Conservation (phyloP, 2,888 invertebrate species). For the Argyresthia goedartella region DNA sequence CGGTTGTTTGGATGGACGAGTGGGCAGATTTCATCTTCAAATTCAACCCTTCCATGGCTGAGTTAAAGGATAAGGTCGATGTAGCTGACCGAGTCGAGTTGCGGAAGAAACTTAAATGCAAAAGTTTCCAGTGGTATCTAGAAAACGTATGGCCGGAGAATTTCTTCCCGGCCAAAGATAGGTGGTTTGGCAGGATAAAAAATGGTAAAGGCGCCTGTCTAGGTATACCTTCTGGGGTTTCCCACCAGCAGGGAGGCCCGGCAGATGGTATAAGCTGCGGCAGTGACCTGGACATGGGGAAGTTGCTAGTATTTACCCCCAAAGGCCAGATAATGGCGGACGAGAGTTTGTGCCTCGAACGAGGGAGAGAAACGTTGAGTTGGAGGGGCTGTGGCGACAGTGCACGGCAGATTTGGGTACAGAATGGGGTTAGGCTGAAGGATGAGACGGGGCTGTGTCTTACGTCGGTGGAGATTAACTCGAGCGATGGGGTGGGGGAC, state of each 20-base stretch:
- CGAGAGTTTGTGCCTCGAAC: constrained; percentile 88
- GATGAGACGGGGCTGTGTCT: constrained; percentile 38
- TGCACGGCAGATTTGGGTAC: constrained; percentile 79
- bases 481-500: constrained; percentile 31
- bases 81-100: constrained; percentile 76
- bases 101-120: constrained; percentile 80
- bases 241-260: constrained; percentile 78
- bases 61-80: constrained; percentile 70
- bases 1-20: constrained; percentile 98
- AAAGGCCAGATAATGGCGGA: constrained; percentile 86
- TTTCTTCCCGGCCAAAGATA: constrained; percentile 89
- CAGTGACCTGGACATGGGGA: constrained; percentile 68
- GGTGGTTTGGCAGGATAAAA: constrained; percentile 90
- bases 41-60: constrained; percentile 80
- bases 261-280: constrained; percentile 78
- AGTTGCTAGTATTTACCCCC: constrained; percentile 79
- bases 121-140: constrained; percentile 94
- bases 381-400: constrained; percentile 78
- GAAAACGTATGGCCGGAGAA: constrained; percentile 96
- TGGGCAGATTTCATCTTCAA: constrained; percentile 94
- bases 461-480: constrained; percentile 29
- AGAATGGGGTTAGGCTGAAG: constrained; percentile 49
- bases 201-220: constrained; percentile 57
- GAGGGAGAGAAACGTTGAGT: constrained; percentile 73
- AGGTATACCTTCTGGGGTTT: constrained; percentile 44